phyloP scores from a whole-genome alignment of 2,113 vertebrate genomes.

The Eleginops maclovinus region DNA sequence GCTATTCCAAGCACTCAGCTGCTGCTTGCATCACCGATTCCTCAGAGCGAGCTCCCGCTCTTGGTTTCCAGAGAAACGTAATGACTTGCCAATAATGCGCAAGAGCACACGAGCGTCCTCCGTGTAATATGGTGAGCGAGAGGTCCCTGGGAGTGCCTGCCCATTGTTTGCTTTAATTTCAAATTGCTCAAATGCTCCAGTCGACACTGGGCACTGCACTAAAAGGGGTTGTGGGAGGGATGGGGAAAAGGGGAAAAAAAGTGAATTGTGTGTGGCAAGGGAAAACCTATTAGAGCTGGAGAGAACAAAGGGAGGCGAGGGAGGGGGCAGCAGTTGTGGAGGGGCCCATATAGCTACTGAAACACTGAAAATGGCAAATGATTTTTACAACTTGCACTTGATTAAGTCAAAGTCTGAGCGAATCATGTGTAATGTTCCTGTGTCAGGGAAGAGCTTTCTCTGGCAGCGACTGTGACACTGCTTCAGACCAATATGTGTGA shows the following conservation, averaged over 20 bases:
- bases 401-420: slow-evolving; percentile 70
- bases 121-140: slow-evolving; percentile 83
- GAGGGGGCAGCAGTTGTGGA: slow-evolving; percentile 71
- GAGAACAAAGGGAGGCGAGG: slow-evolving; percentile 82
- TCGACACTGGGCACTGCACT: slow-evolving; percentile 81
- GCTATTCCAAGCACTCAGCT: slow-evolving; percentile 81
- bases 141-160: slow-evolving; percentile 83
- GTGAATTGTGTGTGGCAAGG: slow-evolving; percentile 83
- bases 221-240: slow-evolving; percentile 73
- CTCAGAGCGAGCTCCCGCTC: slow-evolving; percentile 76
- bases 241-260: slow-evolving; percentile 72
- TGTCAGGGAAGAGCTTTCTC: slow-evolving; percentile 46
- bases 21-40: slow-evolving; percentile 81
- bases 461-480: slow-evolving; percentile 14
- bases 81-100: slow-evolving; percentile 85
- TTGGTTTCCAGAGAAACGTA: slow-evolving; percentile 85
- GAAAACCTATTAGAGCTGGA: slow-evolving; percentile 82
- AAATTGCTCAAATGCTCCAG: slow-evolving; percentile 85
- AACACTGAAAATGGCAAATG: slow-evolving; percentile 80
- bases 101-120: slow-evolving; percentile 84
- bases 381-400: slow-evolving; percentile 78
- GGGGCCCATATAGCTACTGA: slow-evolving; percentile 72
- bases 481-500: slow-evolving; percentile 30
- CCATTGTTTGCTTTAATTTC: slow-evolving; percentile 86
- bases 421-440: slow-evolving; percentile 58